These are phyloP conservation scores for Stichodactyla helianthus DNA, from an alignment of 64 coral and sea anemone species.

Conservation along the genomic window DNA sequence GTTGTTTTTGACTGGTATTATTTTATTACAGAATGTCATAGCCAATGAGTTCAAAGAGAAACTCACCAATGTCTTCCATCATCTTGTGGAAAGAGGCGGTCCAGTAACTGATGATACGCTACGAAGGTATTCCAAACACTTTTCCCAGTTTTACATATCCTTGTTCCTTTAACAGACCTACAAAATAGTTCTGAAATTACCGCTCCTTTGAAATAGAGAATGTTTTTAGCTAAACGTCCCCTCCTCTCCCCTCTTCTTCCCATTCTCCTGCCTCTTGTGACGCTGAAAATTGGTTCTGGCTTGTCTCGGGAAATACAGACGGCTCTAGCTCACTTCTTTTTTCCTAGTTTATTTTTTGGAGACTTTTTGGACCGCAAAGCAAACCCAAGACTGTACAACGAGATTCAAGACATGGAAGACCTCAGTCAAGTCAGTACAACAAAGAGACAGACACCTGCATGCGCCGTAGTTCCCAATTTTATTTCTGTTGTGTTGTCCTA, in stretches of 20 bases:
- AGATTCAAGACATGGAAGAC: slow-evolving; percentile 76
- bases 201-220: too few relatives aligned
- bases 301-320: too few relatives aligned
- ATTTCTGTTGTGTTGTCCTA: not conserved
- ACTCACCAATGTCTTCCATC: slow-evolving; percentile 76
- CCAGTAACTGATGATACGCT: slow-evolving; percentile 76
- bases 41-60: slow-evolving; percentile 97
- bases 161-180: too few relatives aligned
- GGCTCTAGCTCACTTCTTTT: not conserved
- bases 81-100: slow-evolving; percentile 55
- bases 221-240: not conserved
- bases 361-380: slow-evolving; percentile 84
- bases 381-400: slow-evolving; percentile 77
- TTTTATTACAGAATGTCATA: slow-evolving; percentile 65
- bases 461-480: not conserved
- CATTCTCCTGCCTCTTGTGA: too few relatives aligned
- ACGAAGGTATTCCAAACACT: slow-evolving; percentile 53
- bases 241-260: too few relatives aligned
- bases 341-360: slow-evolving; percentile 84
- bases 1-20: not conserved
- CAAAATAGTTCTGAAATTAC: too few relatives aligned
- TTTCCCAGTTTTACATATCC: not conserved
- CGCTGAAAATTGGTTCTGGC: too few relatives aligned
- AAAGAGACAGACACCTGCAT: not conserved
- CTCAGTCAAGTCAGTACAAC: slow-evolving; percentile 57